Evolutionary conservation across 1,140 invertebrate species (phyloP), one percentile per base, ranked within the genome.

Genomic region (Drosophila teissieri): DNA sequence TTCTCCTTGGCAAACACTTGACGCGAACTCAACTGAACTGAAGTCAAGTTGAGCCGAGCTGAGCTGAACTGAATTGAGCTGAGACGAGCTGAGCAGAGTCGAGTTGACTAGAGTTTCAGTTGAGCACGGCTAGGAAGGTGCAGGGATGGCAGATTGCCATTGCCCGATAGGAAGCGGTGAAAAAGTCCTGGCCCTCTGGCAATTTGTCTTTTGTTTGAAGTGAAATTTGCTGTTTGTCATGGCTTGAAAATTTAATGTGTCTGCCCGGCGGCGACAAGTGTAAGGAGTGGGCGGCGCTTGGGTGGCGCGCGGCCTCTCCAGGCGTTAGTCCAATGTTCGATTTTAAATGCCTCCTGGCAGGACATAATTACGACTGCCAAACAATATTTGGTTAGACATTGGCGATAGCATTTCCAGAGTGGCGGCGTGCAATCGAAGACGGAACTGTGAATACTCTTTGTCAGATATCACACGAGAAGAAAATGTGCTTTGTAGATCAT

Each of bases 191-290:
- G 49, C 72, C 83, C 73, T 60, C 67, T 53, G 61, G 84, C 84
- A 88, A 88, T 88, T 88, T 88, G 84, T 88, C 83, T 89, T 88
- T 89, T 89, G 84, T 89, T 88, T 89, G 84, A 88, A 84, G 84
- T 88, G 73, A 86, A 88, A 88, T 88, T 88, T 83, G 84, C 76
- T 88, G 83, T 89, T 80, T 88, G 84, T 84, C 79, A 73, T 68
- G 58, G 31, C 53, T 65, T 61, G 57, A 69, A 79, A 75, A 83
- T 79, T 88, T 78, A 79, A 88, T 88, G 82, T 67, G 73, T 19
- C 75, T 63, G 57, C 55, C 72, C 37, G 4, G 0, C 4, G 69
- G 70, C 48, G 24, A 10, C 2, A 4, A n/a, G 19, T 8, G 24
- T 19, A 44, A 5, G 15, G 34, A 12, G 31, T 40, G 44, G 31